Evolutionary conservation across 2,888 invertebrate genomes (phyloP), one percentile per base, ranked within the genome.

Genomic region (Acronicta leporina): DNA sequence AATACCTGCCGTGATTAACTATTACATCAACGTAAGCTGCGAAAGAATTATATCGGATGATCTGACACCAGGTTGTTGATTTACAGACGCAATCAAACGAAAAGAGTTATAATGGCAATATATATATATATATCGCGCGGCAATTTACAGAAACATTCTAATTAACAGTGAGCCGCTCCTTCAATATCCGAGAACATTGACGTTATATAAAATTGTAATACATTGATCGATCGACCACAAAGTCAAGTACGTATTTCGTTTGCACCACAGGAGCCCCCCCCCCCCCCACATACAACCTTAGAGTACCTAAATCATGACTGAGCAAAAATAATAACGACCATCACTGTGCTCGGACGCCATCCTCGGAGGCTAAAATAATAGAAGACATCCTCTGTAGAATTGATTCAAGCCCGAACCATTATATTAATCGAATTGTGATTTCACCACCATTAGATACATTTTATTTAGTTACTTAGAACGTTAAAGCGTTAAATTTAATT

Each of bases 251-350:
- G 63, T 57, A 74, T 77, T 73, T 81, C 66, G 70, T 68, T 64
- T 54, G 64, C 85, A 56, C 82, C 76, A 66, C 82, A 75, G 82
- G 82, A 78, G 83, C 80, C 73, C 74, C 54, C 54, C n/a, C n/a
- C n/a, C n/a, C n/a, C n/a, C n/a, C n/a, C n/a, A n/a, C n/a, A 45
- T 27, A 56, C 58, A 63, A 51, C 58, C 66, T 78, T 77, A 78
- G 74, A 60, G 73, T 65, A 74, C 77, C 78, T 74, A 78, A 83
- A 80, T 80, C 80, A 82, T 84, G 81, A 82, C 78, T 64, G 75
- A 64, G 76, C 79, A 60, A 75, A 79, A 81, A 76, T 77, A 66
- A 75, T 72, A 66, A 74, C 68, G 63, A 71, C 64, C 61, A 53
- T 62, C 68, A 53, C 50, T 35, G 70, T 73, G 67, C 66, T 64